Conservation (phyloP, 2,797 vertebrate species). For the Tamandua tetradactyla region DNA sequence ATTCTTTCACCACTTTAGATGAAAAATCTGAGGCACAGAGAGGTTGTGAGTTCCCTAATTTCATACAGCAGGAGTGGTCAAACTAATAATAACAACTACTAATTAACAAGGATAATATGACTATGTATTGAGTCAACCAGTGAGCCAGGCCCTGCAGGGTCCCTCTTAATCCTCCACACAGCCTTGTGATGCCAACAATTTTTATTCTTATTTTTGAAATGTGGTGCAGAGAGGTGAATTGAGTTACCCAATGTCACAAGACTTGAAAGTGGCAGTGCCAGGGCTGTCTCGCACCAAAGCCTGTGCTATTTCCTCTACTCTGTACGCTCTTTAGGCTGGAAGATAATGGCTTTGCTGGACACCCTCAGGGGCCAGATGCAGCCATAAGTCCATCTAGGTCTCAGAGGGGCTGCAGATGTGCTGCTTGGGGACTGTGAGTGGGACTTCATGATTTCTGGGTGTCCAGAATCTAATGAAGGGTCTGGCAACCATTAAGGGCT, state of each 20-base stretch:
- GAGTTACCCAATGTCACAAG: neutral
- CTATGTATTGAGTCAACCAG: neutral
- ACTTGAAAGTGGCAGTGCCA: neutral
- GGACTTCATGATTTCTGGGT: neutral
- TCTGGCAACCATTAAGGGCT: neutral
- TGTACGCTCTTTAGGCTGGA: neutral
- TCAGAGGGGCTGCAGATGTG: neutral
- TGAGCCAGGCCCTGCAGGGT: neutral
- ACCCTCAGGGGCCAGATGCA: neutral
- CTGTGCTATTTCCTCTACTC: neutral
- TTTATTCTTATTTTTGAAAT: conserved; percentile 23
- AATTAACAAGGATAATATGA: neutral
- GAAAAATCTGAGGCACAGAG: neutral
- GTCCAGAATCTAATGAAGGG: neutral
- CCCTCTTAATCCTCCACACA: neutral
- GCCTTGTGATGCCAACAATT: neutral
- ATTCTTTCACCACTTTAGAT: neutral
- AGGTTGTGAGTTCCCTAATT: neutral
- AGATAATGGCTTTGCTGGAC: neutral
- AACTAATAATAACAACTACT: neutral
- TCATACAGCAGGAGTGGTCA: neutral
- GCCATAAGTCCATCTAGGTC: neutral
- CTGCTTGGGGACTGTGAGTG: neutral
- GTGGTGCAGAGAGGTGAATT: neutral
- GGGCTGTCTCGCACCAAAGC: neutral